Evolutionary conservation across 2,113 vertebrate species (phyloP).

Genomic region (Rhegmatorhina hoffmannsi): DNA sequence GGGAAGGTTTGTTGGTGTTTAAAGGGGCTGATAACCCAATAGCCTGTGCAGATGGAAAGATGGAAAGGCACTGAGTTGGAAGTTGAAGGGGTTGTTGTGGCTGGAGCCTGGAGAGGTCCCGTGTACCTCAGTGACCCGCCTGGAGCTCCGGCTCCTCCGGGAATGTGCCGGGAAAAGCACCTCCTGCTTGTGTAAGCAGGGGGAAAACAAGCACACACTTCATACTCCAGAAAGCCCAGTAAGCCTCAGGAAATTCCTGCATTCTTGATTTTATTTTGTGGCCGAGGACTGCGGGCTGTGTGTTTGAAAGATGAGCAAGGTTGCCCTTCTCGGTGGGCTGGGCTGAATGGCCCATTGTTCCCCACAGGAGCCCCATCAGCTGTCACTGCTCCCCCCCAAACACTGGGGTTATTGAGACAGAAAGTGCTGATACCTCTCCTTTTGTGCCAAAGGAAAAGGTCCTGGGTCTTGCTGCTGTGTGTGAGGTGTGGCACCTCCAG

Average conservation of each 20-base stretch:
- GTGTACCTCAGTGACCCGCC: not conserved
- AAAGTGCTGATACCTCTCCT: not conserved
- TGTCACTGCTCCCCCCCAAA: not conserved
- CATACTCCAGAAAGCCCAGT: not conserved
- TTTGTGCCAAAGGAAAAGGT: not conserved
- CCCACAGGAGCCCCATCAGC: slow-evolving; percentile 25
- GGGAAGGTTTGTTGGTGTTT: not conserved
- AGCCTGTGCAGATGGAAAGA: not conserved
- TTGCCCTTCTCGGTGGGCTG: slow-evolving; percentile 7
- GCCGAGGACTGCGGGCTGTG: not conserved
- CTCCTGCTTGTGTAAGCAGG: slow-evolving; percentile 30
- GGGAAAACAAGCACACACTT: slow-evolving; percentile 50
- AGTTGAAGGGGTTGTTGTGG: not conserved
- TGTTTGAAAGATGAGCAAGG: slow-evolving; percentile 53
- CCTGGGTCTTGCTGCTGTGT: not conserved
- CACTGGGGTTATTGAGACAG: slow-evolving; percentile 12
- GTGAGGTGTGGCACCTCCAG: not conserved
- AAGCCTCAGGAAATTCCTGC: slow-evolving; percentile 69
- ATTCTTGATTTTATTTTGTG: slow-evolving; percentile 40
- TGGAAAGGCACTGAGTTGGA: not conserved
- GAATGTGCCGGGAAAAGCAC: not conserved
- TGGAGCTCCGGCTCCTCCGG: not conserved
- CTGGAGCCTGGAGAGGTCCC: not conserved
- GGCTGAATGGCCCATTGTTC: slow-evolving; percentile 64
- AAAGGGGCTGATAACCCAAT: not conserved